Percentiles rank a stretch among this genome's conserved stretches.
Conservation (phyloP, 2,797 vertebrate species). For the Gymnoscopelus braueri region DNA sequence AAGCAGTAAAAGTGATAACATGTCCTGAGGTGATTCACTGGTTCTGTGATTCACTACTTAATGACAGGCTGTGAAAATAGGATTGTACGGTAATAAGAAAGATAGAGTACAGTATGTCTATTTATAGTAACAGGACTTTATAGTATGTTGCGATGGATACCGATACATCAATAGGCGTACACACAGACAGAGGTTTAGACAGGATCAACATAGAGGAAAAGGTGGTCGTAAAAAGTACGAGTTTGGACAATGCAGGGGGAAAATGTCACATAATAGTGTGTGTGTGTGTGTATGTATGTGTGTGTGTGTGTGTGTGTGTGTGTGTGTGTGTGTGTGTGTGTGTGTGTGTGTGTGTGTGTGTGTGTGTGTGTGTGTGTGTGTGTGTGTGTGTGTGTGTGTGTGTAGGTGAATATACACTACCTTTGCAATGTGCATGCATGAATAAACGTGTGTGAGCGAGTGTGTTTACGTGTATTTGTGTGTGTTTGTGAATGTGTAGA, state of each 20-base stretch:
- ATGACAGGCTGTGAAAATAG: slow-evolving; percentile 6
- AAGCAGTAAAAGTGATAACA: background rate
- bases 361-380: slow-evolving; percentile 16
- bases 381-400: slow-evolving; percentile 10
- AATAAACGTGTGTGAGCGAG: slow-evolving; percentile 9
- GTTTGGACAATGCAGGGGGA: slow-evolving; percentile 26
- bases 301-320: background rate
- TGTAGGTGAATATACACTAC: too few species aligned
- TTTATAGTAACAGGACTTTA: slow-evolving; percentile 24
- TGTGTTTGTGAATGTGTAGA: slow-evolving; percentile 10
- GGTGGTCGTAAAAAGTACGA: slow-evolving; percentile 9
- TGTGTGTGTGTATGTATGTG: slow-evolving; percentile 11
- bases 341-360: slow-evolving; percentile 27
- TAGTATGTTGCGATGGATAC: slow-evolving; percentile 46
- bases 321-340: background rate
- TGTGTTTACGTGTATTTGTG: slow-evolving; percentile 5
- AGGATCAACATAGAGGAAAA: slow-evolving; percentile 5
- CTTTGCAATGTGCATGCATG: too few species aligned
- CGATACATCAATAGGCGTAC: slow-evolving; percentile 39
- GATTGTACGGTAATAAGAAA: slow-evolving; percentile 14
- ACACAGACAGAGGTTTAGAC: slow-evolving; percentile 47
- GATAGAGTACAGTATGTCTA: slow-evolving; percentile 5
- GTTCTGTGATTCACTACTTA: slow-evolving; percentile 13
- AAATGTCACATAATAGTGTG: slow-evolving; percentile 35
- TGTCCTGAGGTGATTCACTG: too few species aligned